Conservation (phyloP, 2,888 invertebrate genomes). For the Perizoma flavofasciatum region DNA sequence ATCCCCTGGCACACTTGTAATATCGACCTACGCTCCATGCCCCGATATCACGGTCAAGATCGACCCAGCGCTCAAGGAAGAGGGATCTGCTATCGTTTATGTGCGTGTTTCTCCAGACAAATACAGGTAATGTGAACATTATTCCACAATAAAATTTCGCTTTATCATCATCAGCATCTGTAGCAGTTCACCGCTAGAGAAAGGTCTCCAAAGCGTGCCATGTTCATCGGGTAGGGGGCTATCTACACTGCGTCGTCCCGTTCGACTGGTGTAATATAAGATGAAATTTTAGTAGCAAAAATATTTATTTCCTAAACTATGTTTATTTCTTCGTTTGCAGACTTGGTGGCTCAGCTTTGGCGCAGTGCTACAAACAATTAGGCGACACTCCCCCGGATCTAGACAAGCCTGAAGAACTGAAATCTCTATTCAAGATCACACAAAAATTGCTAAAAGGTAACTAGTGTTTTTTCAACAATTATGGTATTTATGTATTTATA, state of each 20-base stretch:
- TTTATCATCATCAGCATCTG: no score
- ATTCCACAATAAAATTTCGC: no score
- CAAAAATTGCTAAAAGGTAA: conserved; percentile 91
- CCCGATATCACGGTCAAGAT: conserved; percentile 93
- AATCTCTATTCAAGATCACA: conserved; percentile 91
- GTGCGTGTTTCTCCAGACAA: conserved; percentile 90
- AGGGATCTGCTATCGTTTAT: conserved; percentile 88
- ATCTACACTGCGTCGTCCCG: no score
- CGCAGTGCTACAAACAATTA: conserved; percentile 94
- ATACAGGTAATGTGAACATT: conserved; percentile 68
- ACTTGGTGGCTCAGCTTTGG: conserved; percentile 96
- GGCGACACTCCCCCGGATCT: conserved; percentile 93
- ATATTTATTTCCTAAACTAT: no score
- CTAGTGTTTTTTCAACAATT: neutral
- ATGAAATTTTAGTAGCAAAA: no score
- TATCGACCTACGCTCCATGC: conserved; percentile 98
- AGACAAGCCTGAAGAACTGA: conserved; percentile 86
- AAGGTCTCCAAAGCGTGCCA: no score
- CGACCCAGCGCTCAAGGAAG: conserved; percentile 94
- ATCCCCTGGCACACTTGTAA: conserved; percentile 94
- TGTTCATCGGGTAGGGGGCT: no score
- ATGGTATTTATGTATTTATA: no score
- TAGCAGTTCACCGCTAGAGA: no score
- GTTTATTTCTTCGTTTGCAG: conserved; percentile 61
- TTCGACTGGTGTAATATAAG: no score